Percentiles rank a stretch among this genome's conserved stretches.
phyloP scores from a whole-genome alignment of 2,113 vertebrate species.

The Pagrus major region DNA sequence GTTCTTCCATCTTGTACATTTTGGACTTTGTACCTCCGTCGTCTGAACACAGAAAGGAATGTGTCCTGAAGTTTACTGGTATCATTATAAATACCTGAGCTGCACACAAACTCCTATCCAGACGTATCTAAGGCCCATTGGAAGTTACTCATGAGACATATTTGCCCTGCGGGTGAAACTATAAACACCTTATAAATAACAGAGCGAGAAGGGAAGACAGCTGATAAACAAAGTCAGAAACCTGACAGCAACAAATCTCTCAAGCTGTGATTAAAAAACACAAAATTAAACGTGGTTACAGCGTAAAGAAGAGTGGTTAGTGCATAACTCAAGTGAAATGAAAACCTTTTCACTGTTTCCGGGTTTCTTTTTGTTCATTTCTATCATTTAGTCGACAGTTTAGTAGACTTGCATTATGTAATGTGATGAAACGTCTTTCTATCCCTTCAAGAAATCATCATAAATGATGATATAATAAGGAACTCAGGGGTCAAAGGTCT shows the following conservation, averaged over 20 bases:
- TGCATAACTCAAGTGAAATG: neutral
- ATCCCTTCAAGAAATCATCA: neutral
- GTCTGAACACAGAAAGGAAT: neutral
- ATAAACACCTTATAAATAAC: neutral
- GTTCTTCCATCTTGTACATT: neutral
- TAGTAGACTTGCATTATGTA: neutral
- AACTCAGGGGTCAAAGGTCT: neutral
- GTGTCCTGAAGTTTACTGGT: neutral
- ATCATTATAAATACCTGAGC: constrained; percentile 31
- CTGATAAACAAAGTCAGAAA: constrained; percentile 35
- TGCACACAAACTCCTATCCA: constrained; percentile 3
- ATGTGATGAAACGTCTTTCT: neutral
- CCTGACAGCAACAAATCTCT: neutral
- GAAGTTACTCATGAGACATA: constrained; percentile 14
- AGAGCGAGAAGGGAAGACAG: constrained; percentile 8
- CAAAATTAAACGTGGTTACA: neutral
- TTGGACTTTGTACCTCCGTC: neutral
- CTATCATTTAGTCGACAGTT: neutral
- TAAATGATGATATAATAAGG: neutral
- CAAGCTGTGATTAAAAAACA: neutral
- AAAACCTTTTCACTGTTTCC: constrained; percentile 30
- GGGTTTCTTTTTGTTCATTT: neutral
- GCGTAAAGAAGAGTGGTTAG: constrained; percentile 3
- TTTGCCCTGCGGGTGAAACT: constrained; percentile 14
- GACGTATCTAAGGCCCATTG: neutral